Evolutionary conservation across 2,797 vertebrate species (phyloP), one percentile per base, ranked within the genome.

Genomic region (Paramormyrops hopkinsi): DNA sequence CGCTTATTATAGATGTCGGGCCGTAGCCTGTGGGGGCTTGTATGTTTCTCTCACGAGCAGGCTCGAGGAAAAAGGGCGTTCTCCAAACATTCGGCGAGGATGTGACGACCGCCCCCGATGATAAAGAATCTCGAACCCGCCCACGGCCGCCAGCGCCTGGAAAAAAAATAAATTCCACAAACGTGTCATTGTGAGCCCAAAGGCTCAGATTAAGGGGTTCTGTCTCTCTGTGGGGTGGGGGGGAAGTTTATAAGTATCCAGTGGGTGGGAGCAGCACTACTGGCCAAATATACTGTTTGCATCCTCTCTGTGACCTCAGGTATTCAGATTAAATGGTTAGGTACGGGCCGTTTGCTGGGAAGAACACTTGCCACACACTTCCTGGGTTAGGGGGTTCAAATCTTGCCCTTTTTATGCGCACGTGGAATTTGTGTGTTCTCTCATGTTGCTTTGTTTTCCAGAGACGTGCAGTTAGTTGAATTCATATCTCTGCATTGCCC

Each of bases 181-280:
- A 89, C 46, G 46, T 89, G 88, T 89, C 82, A 86, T 89, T 86
- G 88, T n/a, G 83, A 89, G 46, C 25, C 50, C 33, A 51, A 62
- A 48, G 9, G 25, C 88, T 44, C 44, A 86, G 83, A 89, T 89
- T 89, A 86, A 87, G 88, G 62, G 83, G 41, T 89, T 86, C 88
- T 89, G 44, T 85, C 83, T 65, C 73, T 86, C 22, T 41, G 25
- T 2, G 4, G 54, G 87, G 44, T 86, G 88, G 56, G n/a, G 56
- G 56, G 19, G 2, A 0, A 14, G 83, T 50, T 89, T 48, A 51
- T 48, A 11, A 29, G 56, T 22, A 84, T 86, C 83, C 48, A 53
- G 17, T 65, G 59, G 59, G 59, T 59, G 84, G 59, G 83, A 50
- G 59, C 14, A 17, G 17, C 33, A 19, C 25, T 17, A 54, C 25